A percentile compares a stretch with the other conserved stretches of the same genome.
Evolutionary conservation across 2,888 invertebrate genomes (phyloP).

Genomic region (Brachyopa scutellaris): DNA sequence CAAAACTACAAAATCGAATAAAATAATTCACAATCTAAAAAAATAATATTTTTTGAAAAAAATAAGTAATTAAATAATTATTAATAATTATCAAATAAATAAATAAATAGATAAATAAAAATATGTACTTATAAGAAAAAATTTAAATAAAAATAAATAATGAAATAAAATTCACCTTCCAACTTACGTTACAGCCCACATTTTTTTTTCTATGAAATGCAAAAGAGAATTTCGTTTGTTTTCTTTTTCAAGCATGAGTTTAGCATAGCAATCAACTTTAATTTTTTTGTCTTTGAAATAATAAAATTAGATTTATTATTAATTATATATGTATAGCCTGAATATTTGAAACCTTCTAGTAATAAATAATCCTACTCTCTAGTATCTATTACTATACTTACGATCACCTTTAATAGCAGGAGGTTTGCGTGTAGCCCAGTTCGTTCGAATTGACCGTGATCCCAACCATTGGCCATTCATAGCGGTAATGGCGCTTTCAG

Average conservation of each 20-base stretch:
- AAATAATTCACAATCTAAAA: neutral
- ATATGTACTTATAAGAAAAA: neutral
- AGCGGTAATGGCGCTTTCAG: slow-evolving; percentile 97
- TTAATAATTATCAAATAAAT: slow-evolving; percentile 1
- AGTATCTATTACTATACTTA: slow-evolving; percentile 80
- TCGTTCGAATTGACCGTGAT: slow-evolving; percentile 97
- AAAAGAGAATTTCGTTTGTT: slow-evolving; percentile 64
- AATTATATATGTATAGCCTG: neutral
- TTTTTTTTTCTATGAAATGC: slow-evolving; percentile 56
- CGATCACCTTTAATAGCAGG: slow-evolving; percentile 95
- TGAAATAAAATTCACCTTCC: slow-evolving; percentile 61
- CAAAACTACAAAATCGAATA: neutral
- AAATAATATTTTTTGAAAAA: neutral
- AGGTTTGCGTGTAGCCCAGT: slow-evolving; percentile 99
- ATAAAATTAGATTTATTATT: slow-evolving; percentile 5
- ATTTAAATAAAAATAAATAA: slow-evolving; percentile 33
- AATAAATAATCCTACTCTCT: slow-evolving; percentile 14
- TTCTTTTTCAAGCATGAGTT: slow-evolving; percentile 53
- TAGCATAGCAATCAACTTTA: neutral
- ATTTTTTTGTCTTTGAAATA: slow-evolving; percentile 31
- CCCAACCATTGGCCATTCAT: slow-evolving; percentile 99
- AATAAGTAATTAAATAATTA: neutral
- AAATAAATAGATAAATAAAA: no score
- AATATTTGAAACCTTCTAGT: no score
- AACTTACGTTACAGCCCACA: slow-evolving; percentile 70